Evolutionary conservation across 2,888 invertebrate species (phyloP), one percentile per base, ranked within the genome.

Genomic region (Melanotus villosus): DNA sequence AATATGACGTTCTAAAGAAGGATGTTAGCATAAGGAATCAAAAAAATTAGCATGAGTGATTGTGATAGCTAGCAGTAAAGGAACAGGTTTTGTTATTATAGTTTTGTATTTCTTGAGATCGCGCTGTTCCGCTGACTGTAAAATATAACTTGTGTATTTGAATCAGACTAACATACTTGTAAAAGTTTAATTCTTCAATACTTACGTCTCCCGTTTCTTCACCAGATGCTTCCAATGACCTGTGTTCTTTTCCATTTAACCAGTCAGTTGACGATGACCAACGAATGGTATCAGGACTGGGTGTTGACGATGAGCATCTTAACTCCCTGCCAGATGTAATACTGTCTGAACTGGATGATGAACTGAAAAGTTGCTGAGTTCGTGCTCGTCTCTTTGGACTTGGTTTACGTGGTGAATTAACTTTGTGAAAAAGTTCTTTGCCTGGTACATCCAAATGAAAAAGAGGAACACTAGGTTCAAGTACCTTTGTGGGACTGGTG

Each of bases 361-460:
- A 88, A 72, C 87, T 89, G 43, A 88, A 83, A 18, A 87, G 85
- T 73, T 87, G 87, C 60, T 88, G 86, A 41, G 88, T 86, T 41
- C 87, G 82, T 6, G 86, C 83, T 70, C 90, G 83, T 64, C 90
- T 83, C 78, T 90, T 90, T 0, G 90, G 89, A 79, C 89, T 89
- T 16, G 88, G 85, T 74, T 89, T 87, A 58, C 87, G 82, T 9
- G 87, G 86, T 3, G 83, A 81, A 2, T 84, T 83, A 34, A 83
- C 80, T 76, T 82, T 83, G 54, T 79, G 77, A 16, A 70, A 71
- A 2, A 69, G 64, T 41, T 85, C 85, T 78, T 87, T 88, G 14
- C 81, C 82, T 6, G 89, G 88, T 52, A 91, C 88, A 84, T 92
- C 92, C 65, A 92, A 82, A 75, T 90, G 87, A 78, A 88, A 88